Base-by-base conservation (phyloP, 2,888 invertebrate species). In the Dendrolimus pini region DNA sequence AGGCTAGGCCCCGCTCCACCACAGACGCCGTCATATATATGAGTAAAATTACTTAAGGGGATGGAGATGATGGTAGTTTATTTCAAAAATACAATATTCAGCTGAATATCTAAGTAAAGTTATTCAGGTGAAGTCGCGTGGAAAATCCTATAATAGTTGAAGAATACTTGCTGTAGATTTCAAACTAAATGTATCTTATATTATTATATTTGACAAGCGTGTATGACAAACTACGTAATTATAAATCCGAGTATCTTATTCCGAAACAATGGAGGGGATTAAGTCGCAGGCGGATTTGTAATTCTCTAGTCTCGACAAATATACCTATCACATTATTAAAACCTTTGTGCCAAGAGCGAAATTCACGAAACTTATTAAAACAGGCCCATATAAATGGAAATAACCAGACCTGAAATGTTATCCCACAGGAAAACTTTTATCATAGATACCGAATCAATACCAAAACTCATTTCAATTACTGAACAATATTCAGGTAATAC, bases 331-430 rank as follows among this genome's bases (percentile, higher is more conserved):
- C 62, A 64, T 63, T 62, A 69, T 65, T 67, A 66, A 62, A 58
- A 59, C 62, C 62, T 65, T 70, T 70, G 64, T 69, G 57, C 58
- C 62, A 53, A 70, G 65, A 73, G 74, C 72, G 69, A 70, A 73
- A 69, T 66, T 63, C 65, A 62, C 65, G 60, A 74, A 76, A 68
- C 68, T 72, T 73, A 79, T 83, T 80, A 73, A 75, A 30, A 30
- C 74, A 71, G 79, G 80, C 70, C 75, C 71, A 82, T 83, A 80
- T 78, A 79, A 78, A 83, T 83, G 81, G 78, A 80, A 83, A 85
- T 83, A 78, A 66, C 64, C 60, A 58, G 57, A 72, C 71, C 66
- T 59, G 63, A 62, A 68, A 71, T 72, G 72, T 64, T 66, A 72
- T 67, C 77, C 74, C 59, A 62, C 63, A 74, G 78, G 78, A 75